Conservation (phyloP, 2,113 vertebrate species). For the Tiliqua scincoides region DNA sequence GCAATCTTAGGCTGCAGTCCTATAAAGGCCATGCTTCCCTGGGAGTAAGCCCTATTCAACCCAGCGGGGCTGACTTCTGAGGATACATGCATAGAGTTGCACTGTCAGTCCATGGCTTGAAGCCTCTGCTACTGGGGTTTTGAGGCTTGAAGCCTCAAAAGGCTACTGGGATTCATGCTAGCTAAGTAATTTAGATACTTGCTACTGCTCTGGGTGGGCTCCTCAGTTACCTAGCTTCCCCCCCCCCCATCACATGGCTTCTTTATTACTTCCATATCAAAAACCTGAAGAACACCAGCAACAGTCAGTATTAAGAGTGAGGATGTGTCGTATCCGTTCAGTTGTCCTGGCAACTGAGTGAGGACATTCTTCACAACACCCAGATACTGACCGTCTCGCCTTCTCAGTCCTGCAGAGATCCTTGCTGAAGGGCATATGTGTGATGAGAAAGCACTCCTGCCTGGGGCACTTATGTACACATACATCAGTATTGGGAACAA, state of each 20-base stretch:
- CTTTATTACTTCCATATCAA: neutral
- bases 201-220: too few species aligned
- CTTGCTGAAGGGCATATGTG: slow-evolving; percentile 6
- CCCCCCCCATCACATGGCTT: neutral
- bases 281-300: slow-evolving; percentile 65
- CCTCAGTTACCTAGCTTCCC: too few species aligned
- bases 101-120: neutral
- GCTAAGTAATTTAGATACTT: neutral
- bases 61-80: too few species aligned
- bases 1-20: too few species aligned
- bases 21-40: too few species aligned
- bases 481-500: slow-evolving; percentile 28
- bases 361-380: neutral
- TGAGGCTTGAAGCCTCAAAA: too few species aligned
- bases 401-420: slow-evolving; percentile 7
- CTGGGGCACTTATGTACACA: slow-evolving; percentile 40
- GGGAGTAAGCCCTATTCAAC: too few species aligned
- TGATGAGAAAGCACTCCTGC: slow-evolving; percentile 24
- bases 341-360: too few species aligned
- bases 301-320: slow-evolving; percentile 28
- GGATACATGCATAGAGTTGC: too few species aligned
- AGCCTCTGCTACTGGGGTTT: neutral
- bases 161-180: neutral
- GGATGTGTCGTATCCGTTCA: too few species aligned
- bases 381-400: neutral